A percentile compares a stretch with the other conserved stretches of the same genome.
phyloP scores from a whole-genome alignment of 2,797 vertebrate species.

The Rousettus madagascariensis region DNA sequence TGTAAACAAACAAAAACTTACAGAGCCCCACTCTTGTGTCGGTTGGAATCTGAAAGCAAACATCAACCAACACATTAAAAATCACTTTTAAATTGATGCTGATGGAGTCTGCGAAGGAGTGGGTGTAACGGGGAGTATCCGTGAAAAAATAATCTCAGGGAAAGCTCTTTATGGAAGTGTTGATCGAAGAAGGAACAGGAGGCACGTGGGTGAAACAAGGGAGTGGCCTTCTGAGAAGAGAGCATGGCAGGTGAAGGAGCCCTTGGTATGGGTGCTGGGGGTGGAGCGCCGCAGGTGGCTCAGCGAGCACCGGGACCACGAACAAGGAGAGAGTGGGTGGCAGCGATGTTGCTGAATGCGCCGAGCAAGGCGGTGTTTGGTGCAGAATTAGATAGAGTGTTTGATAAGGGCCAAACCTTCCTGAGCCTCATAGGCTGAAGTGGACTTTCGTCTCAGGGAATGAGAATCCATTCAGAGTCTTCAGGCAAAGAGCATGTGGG shows the following conservation, averaged over 20 bases:
- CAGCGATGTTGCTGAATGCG: background rate
- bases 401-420: too few relatives aligned
- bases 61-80: background rate
- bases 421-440: background rate
- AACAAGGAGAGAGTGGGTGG: background rate
- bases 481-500: background rate
- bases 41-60: background rate
- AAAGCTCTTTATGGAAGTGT: background rate
- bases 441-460: background rate
- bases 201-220: rapidly evolving
- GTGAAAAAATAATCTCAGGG: background rate
- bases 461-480: background rate
- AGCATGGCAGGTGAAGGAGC: background rate
- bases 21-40: background rate
- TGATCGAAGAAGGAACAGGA: background rate
- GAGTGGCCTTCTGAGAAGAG: background rate
- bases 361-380: background rate
- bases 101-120: background rate
- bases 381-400: background rate
- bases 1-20: background rate
- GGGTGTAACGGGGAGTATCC: background rate
- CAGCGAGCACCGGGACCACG: too few relatives aligned
- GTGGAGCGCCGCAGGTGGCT: background rate
- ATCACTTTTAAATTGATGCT: background rate
- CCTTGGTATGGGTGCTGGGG: rapidly evolving